A percentile compares a stretch with the other conserved stretches of the same genome.
phyloP scores from a whole-genome alignment of 2,888 invertebrate genomes.

The Byasa hedistus region DNA sequence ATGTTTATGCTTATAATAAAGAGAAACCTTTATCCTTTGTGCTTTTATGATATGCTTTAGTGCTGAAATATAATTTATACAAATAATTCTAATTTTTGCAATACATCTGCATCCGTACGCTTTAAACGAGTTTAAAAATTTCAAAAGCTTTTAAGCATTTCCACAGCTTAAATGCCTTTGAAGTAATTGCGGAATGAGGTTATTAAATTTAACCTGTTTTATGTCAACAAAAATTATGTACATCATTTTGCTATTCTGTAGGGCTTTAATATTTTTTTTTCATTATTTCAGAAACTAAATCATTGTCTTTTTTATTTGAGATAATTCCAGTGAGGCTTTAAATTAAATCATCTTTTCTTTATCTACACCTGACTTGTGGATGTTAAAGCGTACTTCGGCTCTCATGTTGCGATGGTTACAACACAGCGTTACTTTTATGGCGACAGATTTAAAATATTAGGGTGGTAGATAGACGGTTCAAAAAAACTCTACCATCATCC shows the following conservation, averaged over 20 bases:
- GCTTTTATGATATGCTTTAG: too few relatives aligned
- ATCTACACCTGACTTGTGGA: too few relatives aligned
- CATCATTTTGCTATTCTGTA: neutral
- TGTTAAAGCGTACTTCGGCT: neutral
- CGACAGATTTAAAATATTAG: neutral
- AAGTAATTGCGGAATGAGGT: conserved; percentile 1
- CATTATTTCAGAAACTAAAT: neutral
- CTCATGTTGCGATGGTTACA: neutral
- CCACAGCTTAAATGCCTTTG: neutral
- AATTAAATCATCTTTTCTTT: too few relatives aligned
- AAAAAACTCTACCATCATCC: neutral
- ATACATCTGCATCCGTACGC: conserved; percentile 9
- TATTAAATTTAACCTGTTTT: neutral
- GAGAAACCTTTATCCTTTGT: neutral
- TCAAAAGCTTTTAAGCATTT: conserved; percentile 2
- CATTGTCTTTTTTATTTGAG: too few relatives aligned
- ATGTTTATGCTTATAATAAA: neutral
- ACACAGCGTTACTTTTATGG: neutral
- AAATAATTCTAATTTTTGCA: conserved; percentile 11
- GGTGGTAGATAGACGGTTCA: neutral
- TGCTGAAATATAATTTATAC: conserved; percentile 1
- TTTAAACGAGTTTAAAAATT: conserved; percentile 6
- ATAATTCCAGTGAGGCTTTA: too few relatives aligned
- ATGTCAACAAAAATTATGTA: neutral
- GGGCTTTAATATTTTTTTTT: neutral